phyloP scores from a whole-genome alignment of 2,888 invertebrate genomes.

The Craniophora ligustri region DNA sequence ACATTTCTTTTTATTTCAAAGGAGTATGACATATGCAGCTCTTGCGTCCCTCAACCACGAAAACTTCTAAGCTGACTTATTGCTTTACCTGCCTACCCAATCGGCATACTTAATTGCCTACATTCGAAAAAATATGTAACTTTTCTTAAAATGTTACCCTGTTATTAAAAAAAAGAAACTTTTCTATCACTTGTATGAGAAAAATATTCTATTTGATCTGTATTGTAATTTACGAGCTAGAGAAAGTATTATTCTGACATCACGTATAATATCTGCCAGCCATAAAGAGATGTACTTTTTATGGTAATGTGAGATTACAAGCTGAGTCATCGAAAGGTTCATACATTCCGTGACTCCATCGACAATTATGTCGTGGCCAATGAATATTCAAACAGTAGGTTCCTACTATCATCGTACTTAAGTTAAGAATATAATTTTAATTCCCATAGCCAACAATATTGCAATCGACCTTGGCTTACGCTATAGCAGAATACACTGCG shows the following conservation, averaged over 20 bases:
- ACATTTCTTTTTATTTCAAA: too few species aligned
- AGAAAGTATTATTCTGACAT: slow-evolving; percentile 33
- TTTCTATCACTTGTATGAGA: too few species aligned
- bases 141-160: too few species aligned
- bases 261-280: slow-evolving; percentile 1
- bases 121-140: too few species aligned
- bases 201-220: too few species aligned
- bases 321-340: slow-evolving; percentile 24
- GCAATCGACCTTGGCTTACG: slow-evolving; percentile 36
- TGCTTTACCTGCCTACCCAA: too few species aligned
- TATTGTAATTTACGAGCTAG: too few species aligned
- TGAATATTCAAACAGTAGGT: neutral
- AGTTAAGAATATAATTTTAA: slow-evolving; percentile 13
- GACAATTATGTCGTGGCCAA: neutral
- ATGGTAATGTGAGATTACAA: slow-evolving; percentile 11
- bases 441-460: slow-evolving; percentile 28
- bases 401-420: neutral
- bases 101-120: too few species aligned
- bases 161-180: too few species aligned
- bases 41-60: too few species aligned
- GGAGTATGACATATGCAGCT: too few species aligned
- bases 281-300: slow-evolving; percentile 1
- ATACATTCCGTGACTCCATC: neutral
- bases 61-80: too few species aligned
- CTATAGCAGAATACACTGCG: slow-evolving; percentile 17